Evolutionary conservation across 2,797 vertebrate genomes (phyloP).

Genomic region (Rhabdophis nuchalis): DNA sequence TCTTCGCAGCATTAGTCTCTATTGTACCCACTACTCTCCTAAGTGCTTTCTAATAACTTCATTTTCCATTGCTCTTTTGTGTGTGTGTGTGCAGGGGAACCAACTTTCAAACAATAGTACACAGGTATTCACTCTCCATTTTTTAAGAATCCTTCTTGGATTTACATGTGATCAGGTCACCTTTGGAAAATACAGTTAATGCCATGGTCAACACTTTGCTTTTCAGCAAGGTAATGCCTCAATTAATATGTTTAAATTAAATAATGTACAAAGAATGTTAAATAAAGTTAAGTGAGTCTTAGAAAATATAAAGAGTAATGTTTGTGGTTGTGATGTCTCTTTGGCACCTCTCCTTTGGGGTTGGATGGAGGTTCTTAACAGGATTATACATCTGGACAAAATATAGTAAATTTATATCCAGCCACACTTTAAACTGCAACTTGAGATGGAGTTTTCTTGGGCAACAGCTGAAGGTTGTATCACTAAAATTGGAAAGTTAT

Average conservation of each 20-base stretch:
- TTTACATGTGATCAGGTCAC: neutral
- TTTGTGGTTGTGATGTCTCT: neutral
- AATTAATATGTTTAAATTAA: neutral
- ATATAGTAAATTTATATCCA: neutral
- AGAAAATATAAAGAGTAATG: neutral
- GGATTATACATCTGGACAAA: neutral
- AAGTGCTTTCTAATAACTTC: neutral
- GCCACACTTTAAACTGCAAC: neutral
- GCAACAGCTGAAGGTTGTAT: neutral
- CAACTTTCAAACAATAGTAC: neutral
- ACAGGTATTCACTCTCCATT: neutral
- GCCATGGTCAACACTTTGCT: neutral
- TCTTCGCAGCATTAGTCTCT: neutral
- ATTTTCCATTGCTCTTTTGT: neutral
- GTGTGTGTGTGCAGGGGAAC: neutral
- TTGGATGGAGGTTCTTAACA: neutral
- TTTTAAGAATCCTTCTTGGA: neutral
- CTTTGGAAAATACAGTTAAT: neutral
- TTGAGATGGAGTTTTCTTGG: neutral
- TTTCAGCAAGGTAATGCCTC: neutral
- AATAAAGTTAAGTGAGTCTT: neutral
- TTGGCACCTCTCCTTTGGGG: neutral
- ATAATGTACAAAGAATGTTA: neutral
- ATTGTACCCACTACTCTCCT: neutral
- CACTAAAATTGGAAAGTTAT: neutral